phyloP scores from a whole-genome alignment of 2,888 invertebrate genomes.

The Anoplius nigerrimus region DNA sequence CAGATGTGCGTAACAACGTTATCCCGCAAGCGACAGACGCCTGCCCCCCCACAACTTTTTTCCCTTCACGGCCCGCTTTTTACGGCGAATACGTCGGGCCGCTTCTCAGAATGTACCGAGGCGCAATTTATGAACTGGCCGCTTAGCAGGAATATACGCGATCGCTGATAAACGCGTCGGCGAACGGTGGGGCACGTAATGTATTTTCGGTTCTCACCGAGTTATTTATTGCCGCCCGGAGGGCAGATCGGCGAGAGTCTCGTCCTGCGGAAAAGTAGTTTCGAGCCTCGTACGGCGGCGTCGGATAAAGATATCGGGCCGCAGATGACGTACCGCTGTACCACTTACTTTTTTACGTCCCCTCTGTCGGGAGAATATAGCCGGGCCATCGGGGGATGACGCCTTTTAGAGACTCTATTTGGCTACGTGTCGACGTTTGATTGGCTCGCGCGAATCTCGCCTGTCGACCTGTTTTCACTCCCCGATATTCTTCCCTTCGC shows the following conservation, averaged over 20 bases:
- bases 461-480: neutral
- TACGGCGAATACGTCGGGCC: too few relatives aligned
- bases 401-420: constrained; percentile 29
- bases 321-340: neutral
- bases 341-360: constrained; percentile 7
- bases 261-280: constrained; percentile 1
- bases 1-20: too few relatives aligned
- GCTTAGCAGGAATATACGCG: too few relatives aligned
- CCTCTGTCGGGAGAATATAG: neutral
- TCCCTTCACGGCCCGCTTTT: too few relatives aligned
- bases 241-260: neutral
- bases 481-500: neutral
- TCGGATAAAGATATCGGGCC: constrained; percentile 39
- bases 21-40: too few relatives aligned
- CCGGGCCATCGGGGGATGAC: constrained; percentile 7
- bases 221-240: neutral
- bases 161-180: too few relatives aligned
- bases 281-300: neutral
- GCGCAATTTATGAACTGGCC: too few relatives aligned
- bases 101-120: too few relatives aligned
- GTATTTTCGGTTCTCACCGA: too few relatives aligned
- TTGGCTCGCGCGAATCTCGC: neutral
- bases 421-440: neutral
- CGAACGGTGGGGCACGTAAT: too few relatives aligned
- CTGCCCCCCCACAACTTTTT: too few relatives aligned